Base-by-base conservation (phyloP, 2,888 invertebrate species). In the Drosophila cognata region DNA sequence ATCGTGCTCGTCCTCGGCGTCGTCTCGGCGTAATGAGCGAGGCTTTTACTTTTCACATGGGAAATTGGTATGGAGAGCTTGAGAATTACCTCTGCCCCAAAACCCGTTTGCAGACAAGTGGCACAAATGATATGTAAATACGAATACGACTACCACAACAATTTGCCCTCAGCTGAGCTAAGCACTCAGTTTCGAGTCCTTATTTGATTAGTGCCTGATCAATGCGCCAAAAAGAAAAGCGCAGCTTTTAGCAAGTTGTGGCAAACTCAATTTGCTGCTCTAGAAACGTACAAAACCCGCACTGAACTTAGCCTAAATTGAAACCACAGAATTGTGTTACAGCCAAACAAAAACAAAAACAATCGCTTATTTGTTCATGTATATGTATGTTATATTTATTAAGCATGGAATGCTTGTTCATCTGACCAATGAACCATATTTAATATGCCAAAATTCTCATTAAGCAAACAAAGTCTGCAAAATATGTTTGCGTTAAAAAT, bases 51-150 rank as follows among this genome's bases (percentile, higher is more conserved):
- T 72, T 77, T 58, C 67, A 61, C 59, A 62, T 31, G 33, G 36
- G 18, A 18, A 46, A 13, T 21, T 16, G 74, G 31, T 21, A 51
- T n/a, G n/a, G 11, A 33, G 18, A 28, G 31, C 57, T 57, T 57
- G 46, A 59, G 25, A 13, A 53, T 51, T 64, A 67, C 51, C 63
- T 68, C 77, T 18, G 29, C 28, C 28, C 21, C 41, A 58, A 38
- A 38, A 59, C 41, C 50, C 46, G 28, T 68, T 74, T 62, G 72
- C 33, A 10, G 10, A 11, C 33, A 33, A 33, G 33, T 33, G 33
- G 65, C 67, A 71, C 83, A 87, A 86, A 87, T 83, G 82, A 87
- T 83, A 85, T 87, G 87, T 83, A 87, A 85, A 85, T 84, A 87
- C 38, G 8, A 25, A 56, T 56, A 28, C 41, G 28, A 38, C 56